A percentile compares a stretch with the other conserved stretches of the same genome.
These are phyloP conservation scores for Crotalus helleri DNA, from an alignment of 2,113 vertebrate genomes.

Conservation along the genomic window DNA sequence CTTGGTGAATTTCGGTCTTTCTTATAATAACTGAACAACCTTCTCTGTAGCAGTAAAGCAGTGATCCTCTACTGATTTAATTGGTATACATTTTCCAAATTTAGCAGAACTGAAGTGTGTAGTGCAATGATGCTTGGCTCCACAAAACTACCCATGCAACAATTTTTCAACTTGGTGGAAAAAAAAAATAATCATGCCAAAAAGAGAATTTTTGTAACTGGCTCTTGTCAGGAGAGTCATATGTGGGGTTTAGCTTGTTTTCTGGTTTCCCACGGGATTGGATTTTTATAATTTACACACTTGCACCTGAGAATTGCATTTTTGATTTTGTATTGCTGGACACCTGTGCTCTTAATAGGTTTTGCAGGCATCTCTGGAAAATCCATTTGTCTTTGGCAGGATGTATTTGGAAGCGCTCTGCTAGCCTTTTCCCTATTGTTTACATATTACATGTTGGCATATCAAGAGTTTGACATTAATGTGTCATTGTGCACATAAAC, in stretches of 20 bases:
- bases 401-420: neutral
- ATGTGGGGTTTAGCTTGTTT: neutral
- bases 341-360: neutral
- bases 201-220: neutral
- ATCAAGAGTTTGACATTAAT: constrained; percentile 27
- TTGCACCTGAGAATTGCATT: accelerated
- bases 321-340: neutral
- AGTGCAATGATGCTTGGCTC: neutral
- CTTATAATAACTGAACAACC: neutral
- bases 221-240: constrained; percentile 4
- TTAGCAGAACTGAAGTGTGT: neutral
- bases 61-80: neutral
- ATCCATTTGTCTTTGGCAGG: constrained; percentile 19
- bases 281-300: neutral
- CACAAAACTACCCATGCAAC: neutral
- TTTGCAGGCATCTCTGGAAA: neutral
- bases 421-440: constrained; percentile 31
- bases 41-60: neutral
- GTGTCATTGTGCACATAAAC: constrained; percentile 37
- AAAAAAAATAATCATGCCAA: neutral
- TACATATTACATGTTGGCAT: constrained; percentile 39
- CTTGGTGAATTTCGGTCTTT: neutral
- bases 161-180: neutral
- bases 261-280: neutral
- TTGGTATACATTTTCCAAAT: neutral